A percentile compares a stretch with the other conserved stretches of the same genome.
These are phyloP conservation scores for Sphaeramia orbicularis DNA, from an alignment of 2,797 vertebrate species.

Conservation along the genomic window DNA sequence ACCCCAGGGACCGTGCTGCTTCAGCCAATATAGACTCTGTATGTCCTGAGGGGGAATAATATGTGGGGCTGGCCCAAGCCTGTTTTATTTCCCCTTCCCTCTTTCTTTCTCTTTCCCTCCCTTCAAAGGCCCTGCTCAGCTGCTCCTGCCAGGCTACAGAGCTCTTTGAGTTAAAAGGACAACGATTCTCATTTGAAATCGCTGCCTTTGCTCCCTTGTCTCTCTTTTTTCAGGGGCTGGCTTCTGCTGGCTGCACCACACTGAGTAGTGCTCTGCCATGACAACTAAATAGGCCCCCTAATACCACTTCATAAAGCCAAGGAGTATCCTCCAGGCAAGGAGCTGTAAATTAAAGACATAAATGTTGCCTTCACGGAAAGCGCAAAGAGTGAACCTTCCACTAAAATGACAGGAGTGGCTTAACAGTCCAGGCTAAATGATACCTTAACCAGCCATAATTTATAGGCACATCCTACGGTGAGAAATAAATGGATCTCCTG, in stretches of 20 bases:
- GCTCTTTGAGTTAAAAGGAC: slow-evolving; percentile 88
- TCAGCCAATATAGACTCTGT: slow-evolving; percentile 83
- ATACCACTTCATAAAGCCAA: slow-evolving; percentile 87
- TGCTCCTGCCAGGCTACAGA: slow-evolving; percentile 84
- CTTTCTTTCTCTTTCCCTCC: slow-evolving; percentile 64
- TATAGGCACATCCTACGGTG: slow-evolving; percentile 75
- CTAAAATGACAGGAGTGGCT: slow-evolving; percentile 83
- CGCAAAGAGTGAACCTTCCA: slow-evolving; percentile 81
- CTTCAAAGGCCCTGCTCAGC: slow-evolving; percentile 84
- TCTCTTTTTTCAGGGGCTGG: slow-evolving; percentile 77
- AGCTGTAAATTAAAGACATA: slow-evolving; percentile 88
- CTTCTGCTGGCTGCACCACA: slow-evolving; percentile 83
- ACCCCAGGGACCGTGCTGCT: slow-evolving; percentile 81
- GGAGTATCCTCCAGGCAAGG: slow-evolving; percentile 85
- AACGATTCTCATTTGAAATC: slow-evolving; percentile 86
- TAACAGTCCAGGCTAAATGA: slow-evolving; percentile 81
- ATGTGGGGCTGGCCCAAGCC: slow-evolving; percentile 79
- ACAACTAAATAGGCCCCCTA: slow-evolving; percentile 88
- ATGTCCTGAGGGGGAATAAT: slow-evolving; percentile 86
- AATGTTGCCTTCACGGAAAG: slow-evolving; percentile 83
- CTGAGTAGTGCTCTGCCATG: slow-evolving; percentile 83
- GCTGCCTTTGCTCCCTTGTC: slow-evolving; percentile 77
- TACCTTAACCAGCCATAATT: slow-evolving; percentile 83
- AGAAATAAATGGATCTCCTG: slow-evolving; percentile 77
- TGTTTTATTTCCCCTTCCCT: slow-evolving; percentile 82